Base-by-base conservation (phyloP, 2,113 vertebrate species). In the Tachysurus vachellii region DNA sequence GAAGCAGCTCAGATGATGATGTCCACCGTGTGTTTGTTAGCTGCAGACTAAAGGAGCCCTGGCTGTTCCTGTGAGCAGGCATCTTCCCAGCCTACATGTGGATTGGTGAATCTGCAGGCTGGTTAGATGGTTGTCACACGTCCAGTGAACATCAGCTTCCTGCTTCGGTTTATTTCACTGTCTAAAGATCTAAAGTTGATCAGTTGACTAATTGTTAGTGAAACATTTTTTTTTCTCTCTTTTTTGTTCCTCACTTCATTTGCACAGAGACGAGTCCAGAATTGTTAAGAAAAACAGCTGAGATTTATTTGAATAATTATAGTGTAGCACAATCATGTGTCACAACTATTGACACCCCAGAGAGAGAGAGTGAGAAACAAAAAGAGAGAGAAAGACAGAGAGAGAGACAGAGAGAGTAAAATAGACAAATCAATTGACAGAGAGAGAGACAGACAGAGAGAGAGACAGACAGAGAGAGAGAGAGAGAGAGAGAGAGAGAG, bases 121-220 rank as follows among this genome's bases (percentile, higher is more conserved):
- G 97, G 97, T 98, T 97, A 97, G 97, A 98, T 98, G 97, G 97
- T 98, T 98, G 97, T 98, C 97, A 96, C 95, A 95, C 95, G 94
- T 94, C 95, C 92, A 94, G 95, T 93, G 92, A 90, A 92, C 91
- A 91, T 93, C 95, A 57, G 82, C 83, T 42, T 5, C 36, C 14
- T 42, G 9, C n/a, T 47, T 77, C 21, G 2, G 47, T 19, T 50
- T 19, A 50, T 50, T 11, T 28, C 8, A 23, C 31, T 54, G 57
- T 42, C 13, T 28, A 12, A 28, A 28, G 82, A 31, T 36, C n/a
- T 59, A 47, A 47, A 47, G 44, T 84, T 42, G 13, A 28, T 28
- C 70, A 73, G 19, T n/a, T n/a, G n/a, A n/a, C n/a, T 7, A 71
- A 19, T 19, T n/a, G 26, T 28, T 28, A 23, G 5, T 61, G 21